phyloP scores from a whole-genome alignment of 1,140 invertebrate species.

The Zaprionus ornatus region DNA sequence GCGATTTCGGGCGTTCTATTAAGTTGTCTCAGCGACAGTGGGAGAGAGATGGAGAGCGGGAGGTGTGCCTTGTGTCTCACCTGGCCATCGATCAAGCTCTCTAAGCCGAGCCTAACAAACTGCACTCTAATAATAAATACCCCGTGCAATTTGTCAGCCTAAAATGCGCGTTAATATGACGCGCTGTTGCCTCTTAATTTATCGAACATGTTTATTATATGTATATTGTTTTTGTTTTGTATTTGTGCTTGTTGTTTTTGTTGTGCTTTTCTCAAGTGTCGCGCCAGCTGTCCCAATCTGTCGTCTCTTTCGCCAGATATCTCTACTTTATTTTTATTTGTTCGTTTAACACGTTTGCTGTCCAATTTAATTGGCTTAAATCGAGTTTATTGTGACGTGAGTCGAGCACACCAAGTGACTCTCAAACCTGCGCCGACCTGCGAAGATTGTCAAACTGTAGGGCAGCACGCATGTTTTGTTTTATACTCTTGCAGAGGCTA shows the following conservation, averaged over 20 bases:
- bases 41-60: neutral
- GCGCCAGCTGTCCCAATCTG: constrained; percentile 46
- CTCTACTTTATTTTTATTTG: constrained; percentile 36
- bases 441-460: constrained; percentile 22
- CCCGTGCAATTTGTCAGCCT: constrained; percentile 26
- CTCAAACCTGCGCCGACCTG: constrained; percentile 20
- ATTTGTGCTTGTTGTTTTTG: constrained; percentile 23
- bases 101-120: constrained; percentile 45
- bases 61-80: neutral
- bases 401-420: neutral
- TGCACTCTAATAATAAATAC: constrained; percentile 13
- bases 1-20: constrained; percentile 67
- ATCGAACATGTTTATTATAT: constrained; percentile 36
- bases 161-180: constrained; percentile 40
- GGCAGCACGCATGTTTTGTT: neutral
- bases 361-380: constrained; percentile 67
- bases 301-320: constrained; percentile 26
- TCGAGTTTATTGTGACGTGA: constrained; percentile 51
- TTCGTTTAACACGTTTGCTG: constrained; percentile 49
- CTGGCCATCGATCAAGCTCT: constrained; percentile 31
- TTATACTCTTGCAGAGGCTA: neutral
- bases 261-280: constrained; percentile 13
- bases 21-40: constrained; percentile 34
- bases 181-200: constrained; percentile 15
- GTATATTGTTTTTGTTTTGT: constrained; percentile 26